Percentiles rank a stretch among this genome's conserved stretches.
Conservation (phyloP, 2,113 vertebrate genomes). For the Nerophis lumbriciformis region DNA sequence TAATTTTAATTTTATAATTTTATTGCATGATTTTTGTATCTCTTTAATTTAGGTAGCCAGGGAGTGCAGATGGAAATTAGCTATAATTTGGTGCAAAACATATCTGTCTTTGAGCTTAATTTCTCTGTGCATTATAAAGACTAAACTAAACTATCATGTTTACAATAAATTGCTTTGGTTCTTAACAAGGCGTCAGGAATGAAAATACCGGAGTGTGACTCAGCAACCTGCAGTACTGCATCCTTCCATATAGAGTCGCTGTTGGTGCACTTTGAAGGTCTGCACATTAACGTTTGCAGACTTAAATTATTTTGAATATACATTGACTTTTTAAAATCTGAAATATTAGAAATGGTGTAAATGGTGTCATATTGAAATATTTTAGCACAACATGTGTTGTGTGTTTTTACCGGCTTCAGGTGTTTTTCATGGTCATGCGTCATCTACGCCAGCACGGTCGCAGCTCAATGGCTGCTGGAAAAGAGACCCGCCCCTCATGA, state of each 20-base stretch:
- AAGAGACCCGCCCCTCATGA: conserved; percentile 17
- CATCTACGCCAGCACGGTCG: conserved; percentile 66
- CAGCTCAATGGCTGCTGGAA: conserved; percentile 67
- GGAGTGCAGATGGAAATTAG: no score
- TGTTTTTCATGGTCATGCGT: conserved; percentile 76
- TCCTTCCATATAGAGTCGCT: background rate
- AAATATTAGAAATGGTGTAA: no score
- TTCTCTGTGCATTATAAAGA: no score
- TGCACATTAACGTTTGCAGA: no score
- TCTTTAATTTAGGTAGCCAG: no score
- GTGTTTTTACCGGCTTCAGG: conserved; percentile 33
- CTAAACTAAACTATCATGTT: no score
- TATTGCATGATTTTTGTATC: no score
- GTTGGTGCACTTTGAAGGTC: background rate
- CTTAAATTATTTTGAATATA: background rate
- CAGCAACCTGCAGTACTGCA: background rate
- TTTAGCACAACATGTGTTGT: background rate
- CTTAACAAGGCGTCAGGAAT: background rate
- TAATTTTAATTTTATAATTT: no score
- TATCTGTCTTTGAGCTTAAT: no score
- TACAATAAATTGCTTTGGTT: background rate
- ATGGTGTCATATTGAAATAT: background rate
- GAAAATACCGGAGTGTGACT: background rate
- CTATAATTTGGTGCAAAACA: no score
- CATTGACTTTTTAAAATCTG: no score